Evolutionary conservation across 2,113 vertebrate species (phyloP).

Genomic region (Leiothrix lutea): DNA sequence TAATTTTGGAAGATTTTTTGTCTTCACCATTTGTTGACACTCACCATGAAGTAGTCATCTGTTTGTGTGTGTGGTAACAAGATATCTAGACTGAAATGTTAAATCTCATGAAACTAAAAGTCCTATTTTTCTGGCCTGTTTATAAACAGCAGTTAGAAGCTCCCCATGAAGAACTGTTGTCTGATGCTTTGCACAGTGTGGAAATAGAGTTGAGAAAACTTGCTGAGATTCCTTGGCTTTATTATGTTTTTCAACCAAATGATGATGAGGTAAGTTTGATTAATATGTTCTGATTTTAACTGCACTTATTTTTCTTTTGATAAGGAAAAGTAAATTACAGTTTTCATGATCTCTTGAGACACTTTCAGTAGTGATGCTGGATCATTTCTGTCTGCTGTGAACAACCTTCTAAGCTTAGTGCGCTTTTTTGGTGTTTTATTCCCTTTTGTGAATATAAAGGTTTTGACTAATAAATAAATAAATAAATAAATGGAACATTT

Average conservation of each 20-base stretch:
- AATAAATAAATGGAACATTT: neutral
- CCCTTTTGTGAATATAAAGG: neutral
- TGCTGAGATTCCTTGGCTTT: constrained; percentile 92
- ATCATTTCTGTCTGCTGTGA: neutral
- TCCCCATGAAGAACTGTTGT: constrained; percentile 90
- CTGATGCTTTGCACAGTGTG: constrained; percentile 85
- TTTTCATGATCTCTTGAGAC: neutral
- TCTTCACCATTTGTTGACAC: neutral
- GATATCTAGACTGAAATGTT: neutral
- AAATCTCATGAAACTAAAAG: neutral
- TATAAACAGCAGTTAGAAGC: constrained; percentile 87
- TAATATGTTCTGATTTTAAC: neutral
- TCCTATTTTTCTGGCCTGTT: neutral
- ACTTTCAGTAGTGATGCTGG: neutral
- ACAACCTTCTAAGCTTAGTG: neutral
- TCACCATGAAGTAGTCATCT: neutral
- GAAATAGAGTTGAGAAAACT: constrained; percentile 90
- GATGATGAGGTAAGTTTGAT: constrained; percentile 87
- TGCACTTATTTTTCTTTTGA: neutral
- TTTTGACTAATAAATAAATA: neutral
- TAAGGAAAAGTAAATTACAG: neutral
- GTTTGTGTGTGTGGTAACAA: neutral
- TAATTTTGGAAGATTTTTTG: neutral
- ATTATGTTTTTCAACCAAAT: constrained; percentile 90
- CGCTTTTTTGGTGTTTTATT: neutral